These are phyloP conservation scores for Fistularia tabacaria DNA, from an alignment of 2,797 vertebrate genomes.

Conservation along the genomic window DNA sequence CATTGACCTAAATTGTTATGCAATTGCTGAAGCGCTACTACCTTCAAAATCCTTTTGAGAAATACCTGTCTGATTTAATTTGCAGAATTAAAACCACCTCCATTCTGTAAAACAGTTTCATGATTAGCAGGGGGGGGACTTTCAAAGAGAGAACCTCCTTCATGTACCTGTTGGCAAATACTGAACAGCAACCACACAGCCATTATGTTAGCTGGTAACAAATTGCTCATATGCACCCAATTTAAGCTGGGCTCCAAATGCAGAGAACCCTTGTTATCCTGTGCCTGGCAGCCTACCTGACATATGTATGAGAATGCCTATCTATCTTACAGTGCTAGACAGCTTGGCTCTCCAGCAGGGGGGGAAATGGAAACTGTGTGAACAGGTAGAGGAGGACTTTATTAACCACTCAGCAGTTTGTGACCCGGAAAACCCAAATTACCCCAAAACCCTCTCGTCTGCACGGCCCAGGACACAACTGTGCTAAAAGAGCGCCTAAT, in stretches of 20 bases:
- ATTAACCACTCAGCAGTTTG: slow-evolving; percentile 77
- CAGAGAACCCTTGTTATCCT: slow-evolving; percentile 57
- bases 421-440: slow-evolving; percentile 78
- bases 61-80: slow-evolving; percentile 33
- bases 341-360: slow-evolving; percentile 53
- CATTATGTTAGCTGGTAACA: slow-evolving; percentile 71
- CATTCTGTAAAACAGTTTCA: slow-evolving; percentile 36
- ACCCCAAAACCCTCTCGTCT: slow-evolving; percentile 70
- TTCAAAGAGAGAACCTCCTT: slow-evolving; percentile 57
- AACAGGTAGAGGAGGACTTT: slow-evolving; percentile 73
- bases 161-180: slow-evolving; percentile 65
- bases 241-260: slow-evolving; percentile 54
- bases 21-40: slow-evolving; percentile 9
- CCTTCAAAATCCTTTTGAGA: slow-evolving; percentile 1
- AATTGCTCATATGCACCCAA: slow-evolving; percentile 73
- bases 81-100: slow-evolving; percentile 40
- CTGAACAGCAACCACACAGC: slow-evolving; percentile 60
- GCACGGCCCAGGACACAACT: slow-evolving; percentile 43
- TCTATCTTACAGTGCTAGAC: slow-evolving; percentile 57
- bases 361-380: slow-evolving; percentile 62
- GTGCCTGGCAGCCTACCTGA: slow-evolving; percentile 47
- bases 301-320: slow-evolving; percentile 54
- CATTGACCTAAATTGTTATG: slow-evolving; percentile 14
- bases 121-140: slow-evolving; percentile 38
- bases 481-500: slow-evolving; percentile 62